A percentile compares a stretch with the other conserved stretches of the same genome.
phyloP scores from a whole-genome alignment of 2,888 invertebrate genomes.

The Chrysolina haemoptera region DNA sequence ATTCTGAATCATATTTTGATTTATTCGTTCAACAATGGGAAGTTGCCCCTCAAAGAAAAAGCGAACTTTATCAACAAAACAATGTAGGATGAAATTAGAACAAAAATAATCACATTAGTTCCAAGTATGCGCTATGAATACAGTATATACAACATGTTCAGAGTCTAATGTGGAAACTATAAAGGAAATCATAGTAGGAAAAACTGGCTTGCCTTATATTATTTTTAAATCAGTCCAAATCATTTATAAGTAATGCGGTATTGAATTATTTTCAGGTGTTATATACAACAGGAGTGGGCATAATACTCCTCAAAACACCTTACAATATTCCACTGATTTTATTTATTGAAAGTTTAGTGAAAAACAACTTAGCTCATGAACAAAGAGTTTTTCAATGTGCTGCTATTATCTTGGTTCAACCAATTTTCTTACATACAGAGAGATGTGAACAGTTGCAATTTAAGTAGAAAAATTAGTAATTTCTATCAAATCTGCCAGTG shows the following conservation, averaged over 20 bases:
- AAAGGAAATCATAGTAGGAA: slow-evolving; percentile 21
- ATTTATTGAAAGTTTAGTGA: too few species aligned
- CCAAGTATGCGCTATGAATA: slow-evolving; percentile 30
- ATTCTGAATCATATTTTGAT: neutral
- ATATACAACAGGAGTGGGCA: neutral
- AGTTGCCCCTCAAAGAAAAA: too few species aligned
- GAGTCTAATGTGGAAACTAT: slow-evolving; percentile 32
- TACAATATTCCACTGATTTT: too few species aligned
- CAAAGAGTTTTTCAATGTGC: too few species aligned
- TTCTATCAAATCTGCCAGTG: too few species aligned
- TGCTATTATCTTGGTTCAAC: too few species aligned
- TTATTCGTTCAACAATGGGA: too few species aligned
- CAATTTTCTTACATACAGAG: too few species aligned
- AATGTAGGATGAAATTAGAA: slow-evolving; percentile 35
- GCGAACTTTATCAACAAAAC: too few species aligned
- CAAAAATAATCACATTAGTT: slow-evolving; percentile 35
- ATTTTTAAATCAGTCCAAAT: slow-evolving; percentile 2
- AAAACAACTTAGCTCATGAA: too few species aligned
- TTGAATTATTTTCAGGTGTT: neutral
- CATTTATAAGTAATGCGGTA: neutral
- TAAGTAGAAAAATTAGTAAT: too few species aligned
- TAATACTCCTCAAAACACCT: neutral
- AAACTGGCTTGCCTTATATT: slow-evolving; percentile 27
- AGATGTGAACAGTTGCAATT: too few species aligned
- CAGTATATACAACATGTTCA: slow-evolving; percentile 36